phyloP scores from a whole-genome alignment of 2,888 invertebrate genomes.

The Tuta absoluta region DNA sequence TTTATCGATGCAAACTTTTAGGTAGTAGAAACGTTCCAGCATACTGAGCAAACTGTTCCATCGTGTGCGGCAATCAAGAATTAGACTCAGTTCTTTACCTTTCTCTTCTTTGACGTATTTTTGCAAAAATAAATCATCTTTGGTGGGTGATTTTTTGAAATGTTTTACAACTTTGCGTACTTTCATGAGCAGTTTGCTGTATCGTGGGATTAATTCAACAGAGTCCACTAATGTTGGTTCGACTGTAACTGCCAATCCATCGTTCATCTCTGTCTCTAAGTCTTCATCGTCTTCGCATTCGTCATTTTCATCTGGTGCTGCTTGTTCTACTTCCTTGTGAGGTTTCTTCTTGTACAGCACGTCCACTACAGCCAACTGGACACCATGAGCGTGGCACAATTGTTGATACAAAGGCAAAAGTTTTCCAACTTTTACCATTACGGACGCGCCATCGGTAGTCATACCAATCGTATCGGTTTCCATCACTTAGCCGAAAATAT shows the following conservation, averaged over 20 bases:
- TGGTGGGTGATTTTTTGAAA: constrained; percentile 33
- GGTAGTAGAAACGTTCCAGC: constrained; percentile 34
- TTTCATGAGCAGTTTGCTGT: constrained; percentile 26
- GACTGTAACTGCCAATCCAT: constrained; percentile 22
- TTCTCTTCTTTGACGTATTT: constrained; percentile 34
- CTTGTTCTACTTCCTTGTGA: constrained; percentile 21
- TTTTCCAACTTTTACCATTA: constrained; percentile 30
- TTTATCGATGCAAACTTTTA: constrained; percentile 40
- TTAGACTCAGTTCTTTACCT: constrained; percentile 33
- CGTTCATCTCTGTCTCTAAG: constrained; percentile 21
- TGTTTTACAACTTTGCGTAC: constrained; percentile 32
- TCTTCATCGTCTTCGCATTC: constrained; percentile 30
- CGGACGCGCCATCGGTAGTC: constrained; percentile 32
- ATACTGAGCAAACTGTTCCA: constrained; percentile 33
- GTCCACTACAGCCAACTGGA: constrained; percentile 35
- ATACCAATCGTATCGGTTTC: constrained; percentile 33
- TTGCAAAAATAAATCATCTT: constrained; percentile 32
- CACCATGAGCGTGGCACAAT: constrained; percentile 34
- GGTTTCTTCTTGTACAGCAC: constrained; percentile 33
- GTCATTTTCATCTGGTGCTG: constrained; percentile 26
- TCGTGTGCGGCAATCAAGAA: constrained; percentile 33
- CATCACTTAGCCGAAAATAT: constrained; percentile 27
- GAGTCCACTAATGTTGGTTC: constrained; percentile 24
- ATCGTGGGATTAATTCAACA: constrained; percentile 11
- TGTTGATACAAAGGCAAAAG: constrained; percentile 35